Percentiles rank a stretch among this genome's conserved stretches.
Conservation (phyloP, 1,140 invertebrate species). For the Ceratina japonica region DNA sequence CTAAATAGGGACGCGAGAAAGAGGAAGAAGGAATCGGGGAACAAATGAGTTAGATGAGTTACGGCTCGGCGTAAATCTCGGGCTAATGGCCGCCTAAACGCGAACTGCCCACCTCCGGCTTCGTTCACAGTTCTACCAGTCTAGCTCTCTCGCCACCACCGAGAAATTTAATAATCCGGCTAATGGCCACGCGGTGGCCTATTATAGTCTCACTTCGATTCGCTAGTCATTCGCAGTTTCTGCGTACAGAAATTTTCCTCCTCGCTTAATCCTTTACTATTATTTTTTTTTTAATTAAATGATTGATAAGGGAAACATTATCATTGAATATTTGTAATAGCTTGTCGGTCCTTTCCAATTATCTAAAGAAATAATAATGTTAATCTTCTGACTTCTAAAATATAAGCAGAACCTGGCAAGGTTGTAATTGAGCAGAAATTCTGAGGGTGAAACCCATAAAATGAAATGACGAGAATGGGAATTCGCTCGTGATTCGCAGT, state of each 20-base stretch:
- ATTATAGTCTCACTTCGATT: constrained; percentile 17
- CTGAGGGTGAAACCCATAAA: background rate
- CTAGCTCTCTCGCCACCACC: constrained; percentile 64
- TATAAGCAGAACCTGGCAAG: background rate
- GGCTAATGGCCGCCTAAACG: constrained; percentile 79
- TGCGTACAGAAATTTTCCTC: constrained; percentile 3
- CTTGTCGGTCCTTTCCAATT: no score
- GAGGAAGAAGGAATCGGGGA: constrained; percentile 64
- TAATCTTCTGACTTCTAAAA: background rate
- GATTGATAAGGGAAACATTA: no score
- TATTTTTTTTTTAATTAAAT: background rate
- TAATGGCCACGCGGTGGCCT: constrained; percentile 74
- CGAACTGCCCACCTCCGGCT: constrained; percentile 64
- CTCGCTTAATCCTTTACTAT: background rate
- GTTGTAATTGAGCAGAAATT: background rate
- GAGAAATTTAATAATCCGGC: constrained; percentile 80
- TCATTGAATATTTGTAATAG: no score
- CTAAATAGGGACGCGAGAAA: constrained; percentile 4
- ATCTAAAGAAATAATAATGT: no score
- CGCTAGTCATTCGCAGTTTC: constrained; percentile 13
- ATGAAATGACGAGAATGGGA: no score
- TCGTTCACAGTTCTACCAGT: constrained; percentile 1
- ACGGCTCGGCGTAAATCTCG: constrained; percentile 79
- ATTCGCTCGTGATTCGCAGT: constrained; percentile 15
- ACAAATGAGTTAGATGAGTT: constrained; percentile 80